Evolutionary conservation across 2,113 vertebrate genomes (phyloP), one percentile per base, ranked within the genome.

Genomic region (Nerophis lumbriciformis): DNA sequence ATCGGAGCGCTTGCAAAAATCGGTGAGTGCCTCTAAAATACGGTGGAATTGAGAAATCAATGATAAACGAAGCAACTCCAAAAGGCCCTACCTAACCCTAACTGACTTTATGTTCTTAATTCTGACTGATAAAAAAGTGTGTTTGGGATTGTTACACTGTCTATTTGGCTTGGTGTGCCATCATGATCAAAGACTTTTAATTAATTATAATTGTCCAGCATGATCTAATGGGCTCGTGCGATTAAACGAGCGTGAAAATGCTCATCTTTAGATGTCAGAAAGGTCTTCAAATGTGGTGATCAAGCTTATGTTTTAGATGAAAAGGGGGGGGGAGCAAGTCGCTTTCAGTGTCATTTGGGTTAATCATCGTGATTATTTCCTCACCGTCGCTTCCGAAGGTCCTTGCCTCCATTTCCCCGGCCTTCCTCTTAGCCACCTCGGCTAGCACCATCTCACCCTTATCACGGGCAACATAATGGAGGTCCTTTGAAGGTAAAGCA

Each of bases 401-500:
- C 87, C 87, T 90, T 59, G 90, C 88, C 83, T 96, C 90, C 85
- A 94, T 94, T 90, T 95, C 93, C 79, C 90, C 86, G 86, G 95
- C 97, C 88, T 92, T 97, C 92, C 91, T 95, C 89, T 91, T 93
- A 82, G 97, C 93, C 88, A 94, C 96, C 84, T 91, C 93, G 69
- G 96, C 95, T 77, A 99, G 91, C 80, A 94, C 94, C 90, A 93
- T 72, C 92, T 99, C 96, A 77, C 94, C 94, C 87, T 95, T 94
- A 94, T 98, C 96, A 87, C 90, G 73, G 58, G 97, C 95, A 77
- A 97, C 84, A 89, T 97, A 97, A 95, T 99, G 93, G 90, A 99
- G 94, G 87, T 99, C 97, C 97, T 99, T 94, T 91, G 91, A 91
- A 93, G 93, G 93, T 83, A 93, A 94, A 93, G 88, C 84, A 92